Conservation (phyloP, 2,113 vertebrate genomes). For the Leptocoma aspasia region DNA sequence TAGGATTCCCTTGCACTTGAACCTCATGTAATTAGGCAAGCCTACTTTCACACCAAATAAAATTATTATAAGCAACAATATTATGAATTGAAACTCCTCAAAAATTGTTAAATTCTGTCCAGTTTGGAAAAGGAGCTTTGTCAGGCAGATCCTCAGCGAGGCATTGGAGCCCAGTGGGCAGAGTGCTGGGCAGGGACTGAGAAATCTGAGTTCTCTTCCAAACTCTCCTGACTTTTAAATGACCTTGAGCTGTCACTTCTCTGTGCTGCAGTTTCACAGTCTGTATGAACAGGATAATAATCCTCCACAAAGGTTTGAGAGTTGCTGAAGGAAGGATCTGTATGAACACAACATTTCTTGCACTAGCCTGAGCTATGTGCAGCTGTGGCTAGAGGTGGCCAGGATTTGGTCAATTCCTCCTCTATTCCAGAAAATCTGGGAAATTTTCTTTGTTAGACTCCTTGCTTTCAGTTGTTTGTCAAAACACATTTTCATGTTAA, state of each 20-base stretch:
- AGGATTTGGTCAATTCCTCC: background rate
- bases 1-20: background rate
- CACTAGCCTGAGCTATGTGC: background rate
- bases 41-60: background rate
- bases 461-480: background rate
- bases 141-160: background rate
- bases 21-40: background rate
- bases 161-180: background rate
- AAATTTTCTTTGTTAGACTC: background rate
- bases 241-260: slow-evolving; percentile 34
- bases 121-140: background rate
- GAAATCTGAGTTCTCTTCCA: slow-evolving; percentile 40
- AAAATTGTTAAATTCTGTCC: background rate
- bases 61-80: background rate
- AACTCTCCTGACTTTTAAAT: background rate
- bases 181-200: background rate
- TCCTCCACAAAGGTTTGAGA: background rate
- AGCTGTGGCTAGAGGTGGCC: background rate
- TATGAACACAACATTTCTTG: background rate
- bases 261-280: background rate
- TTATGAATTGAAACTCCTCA: background rate
- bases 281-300: background rate
- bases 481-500: background rate
- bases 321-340: background rate
- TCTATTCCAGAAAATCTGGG: background rate